Conservation (phyloP, 2,888 invertebrate species). For the Prenolepis imparis region DNA sequence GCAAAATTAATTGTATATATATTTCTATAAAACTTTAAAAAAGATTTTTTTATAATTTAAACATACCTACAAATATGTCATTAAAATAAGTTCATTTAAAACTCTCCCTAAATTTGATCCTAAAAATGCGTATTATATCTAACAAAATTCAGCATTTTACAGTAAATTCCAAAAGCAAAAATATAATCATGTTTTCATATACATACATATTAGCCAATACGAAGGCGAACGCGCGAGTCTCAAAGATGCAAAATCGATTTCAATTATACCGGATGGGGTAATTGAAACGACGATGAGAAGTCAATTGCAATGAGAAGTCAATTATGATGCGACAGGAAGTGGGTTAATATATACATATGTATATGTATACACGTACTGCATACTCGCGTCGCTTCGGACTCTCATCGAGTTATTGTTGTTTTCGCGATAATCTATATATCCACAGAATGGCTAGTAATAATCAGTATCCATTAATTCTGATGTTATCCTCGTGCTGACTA, state of each 20-base stretch:
- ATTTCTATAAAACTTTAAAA: too few species aligned
- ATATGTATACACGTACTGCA: not conserved
- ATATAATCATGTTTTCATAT: too few species aligned
- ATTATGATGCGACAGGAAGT: not conserved
- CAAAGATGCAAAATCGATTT: constrained; percentile 32
- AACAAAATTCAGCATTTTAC: too few species aligned
- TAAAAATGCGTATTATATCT: too few species aligned
- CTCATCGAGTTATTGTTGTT: constrained; percentile 37
- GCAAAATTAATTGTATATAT: too few species aligned
- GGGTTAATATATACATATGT: not conserved
- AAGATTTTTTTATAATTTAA: too few species aligned
- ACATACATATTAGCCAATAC: not conserved
- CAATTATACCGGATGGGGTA: constrained; percentile 18
- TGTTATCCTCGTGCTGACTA: constrained; percentile 27
- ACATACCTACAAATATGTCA: too few species aligned
- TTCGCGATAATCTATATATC: constrained; percentile 23
- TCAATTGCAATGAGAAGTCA: constrained; percentile 1
- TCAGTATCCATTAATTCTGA: constrained; percentile 44
- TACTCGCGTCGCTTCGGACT: constrained; percentile 4
- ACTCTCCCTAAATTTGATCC: too few species aligned
- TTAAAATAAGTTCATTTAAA: too few species aligned
- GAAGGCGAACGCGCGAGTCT: constrained; percentile 18
- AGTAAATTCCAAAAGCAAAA: too few species aligned
- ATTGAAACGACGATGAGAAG: constrained; percentile 15
- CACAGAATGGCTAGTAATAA: constrained; percentile 28